Base-by-base conservation (phyloP, 1,140 invertebrate species). In the Brachionus paranguensis region DNA sequence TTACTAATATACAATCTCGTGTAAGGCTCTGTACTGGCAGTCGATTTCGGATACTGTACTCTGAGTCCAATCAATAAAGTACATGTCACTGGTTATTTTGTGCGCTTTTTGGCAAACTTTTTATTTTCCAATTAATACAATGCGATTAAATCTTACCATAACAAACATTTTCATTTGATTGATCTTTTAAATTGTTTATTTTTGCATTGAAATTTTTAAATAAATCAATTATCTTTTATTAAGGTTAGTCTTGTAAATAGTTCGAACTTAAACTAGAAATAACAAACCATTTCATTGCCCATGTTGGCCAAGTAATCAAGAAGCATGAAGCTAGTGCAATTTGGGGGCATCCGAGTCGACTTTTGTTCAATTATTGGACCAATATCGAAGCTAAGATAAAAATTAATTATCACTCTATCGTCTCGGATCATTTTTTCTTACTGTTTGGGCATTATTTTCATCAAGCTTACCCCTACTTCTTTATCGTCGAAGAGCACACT, bases 381-480 rank as follows among this genome's bases (percentile, higher is more conserved):
- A 14, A 83, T 53, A 72, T 83, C 79, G 20, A 83, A 83, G 33
- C 79, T 83, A 68, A 68, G n/a, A 27, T 1, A 50, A 29, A 20
- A n/a, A 45, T 53, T 37, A 37, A 47, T 55, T 37, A 12, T 41
- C n/a, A 45, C n/a, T 11, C 7, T 24, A 20, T 29, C n/a, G 11
- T 14, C 12, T 68, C 20, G 5, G 6, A 17, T 27, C 5, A 24
- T n/a, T 83, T 68, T 20, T 17, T 24, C 17, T 72, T 12, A 83
- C 79, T 72, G 79, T 83, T 68, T 83, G 14, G 79, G 79, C 24
- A 47, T 5, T 47, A 98, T 94, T 89, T 92, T 93, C 93, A 97
- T 96, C 41, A 98, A 92, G 3, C 94, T 93, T 37, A 98, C 91
- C 47, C 96, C 96, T 27, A 95, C 95, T 78, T 91, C 89, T 29